A percentile compares a stretch with the other conserved stretches of the same genome.
Evolutionary conservation across 2,113 vertebrate species (phyloP).

Genomic region (Antechinus flavipes): DNA sequence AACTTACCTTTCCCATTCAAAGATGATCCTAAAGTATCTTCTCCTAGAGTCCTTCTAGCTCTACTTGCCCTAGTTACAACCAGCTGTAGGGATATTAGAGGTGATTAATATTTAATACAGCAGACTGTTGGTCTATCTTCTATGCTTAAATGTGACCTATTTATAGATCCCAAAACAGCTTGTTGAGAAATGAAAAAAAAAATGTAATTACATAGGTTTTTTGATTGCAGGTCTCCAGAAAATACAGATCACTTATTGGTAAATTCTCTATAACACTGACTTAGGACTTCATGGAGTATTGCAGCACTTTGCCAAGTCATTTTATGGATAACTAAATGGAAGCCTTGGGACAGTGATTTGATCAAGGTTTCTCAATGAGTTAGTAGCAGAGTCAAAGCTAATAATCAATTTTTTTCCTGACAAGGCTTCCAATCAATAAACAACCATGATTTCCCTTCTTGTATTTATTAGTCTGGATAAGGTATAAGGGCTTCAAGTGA

Average conservation of each 20-base stretch:
- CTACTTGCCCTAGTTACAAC: neutral
- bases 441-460: neutral
- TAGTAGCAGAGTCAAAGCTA: neutral
- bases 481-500: neutral
- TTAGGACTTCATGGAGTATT: neutral
- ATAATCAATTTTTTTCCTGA: neutral
- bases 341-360: neutral
- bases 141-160: neutral
- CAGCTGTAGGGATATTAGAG: neutral
- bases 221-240: neutral
- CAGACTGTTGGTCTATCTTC: neutral
- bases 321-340: neutral
- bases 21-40: neutral
- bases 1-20: neutral
- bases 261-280: neutral
- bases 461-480: neutral
- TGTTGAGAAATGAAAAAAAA: neutral
- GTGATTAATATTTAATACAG: neutral
- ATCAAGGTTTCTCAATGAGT: neutral
- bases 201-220: neutral
- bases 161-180: neutral
- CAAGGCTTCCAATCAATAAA: neutral
- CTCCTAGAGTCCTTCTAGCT: neutral
- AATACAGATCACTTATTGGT: neutral
- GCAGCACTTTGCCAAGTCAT: neutral